phyloP scores from a whole-genome alignment of 2,888 invertebrate species.

The Drosophila villosipedis region DNA sequence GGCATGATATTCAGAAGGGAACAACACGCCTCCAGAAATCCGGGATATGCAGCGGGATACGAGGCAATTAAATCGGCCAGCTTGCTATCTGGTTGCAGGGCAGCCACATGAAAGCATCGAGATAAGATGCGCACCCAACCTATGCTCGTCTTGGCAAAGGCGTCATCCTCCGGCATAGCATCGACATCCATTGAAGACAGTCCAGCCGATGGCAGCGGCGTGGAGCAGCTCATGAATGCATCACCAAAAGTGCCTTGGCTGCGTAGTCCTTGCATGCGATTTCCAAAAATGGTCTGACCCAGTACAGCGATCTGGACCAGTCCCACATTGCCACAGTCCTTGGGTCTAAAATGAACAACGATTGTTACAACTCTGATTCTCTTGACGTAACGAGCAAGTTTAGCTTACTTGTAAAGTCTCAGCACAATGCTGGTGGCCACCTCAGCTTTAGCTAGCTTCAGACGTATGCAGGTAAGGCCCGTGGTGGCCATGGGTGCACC shows the following conservation, averaged over 20 bases:
- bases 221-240: conserved; percentile 50
- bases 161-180: conserved; percentile 81
- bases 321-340: conserved; percentile 95
- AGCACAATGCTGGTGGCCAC: conserved; percentile 94
- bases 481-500: conserved; percentile 94
- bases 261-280: conserved; percentile 67
- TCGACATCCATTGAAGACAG: conserved; percentile 53
- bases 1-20: conserved; percentile 90
- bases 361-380: background rate
- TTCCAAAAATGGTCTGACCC: conserved; percentile 93
- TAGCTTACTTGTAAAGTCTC: conserved; percentile 82
- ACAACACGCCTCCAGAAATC: conserved; percentile 90
- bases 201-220: conserved; percentile 40
- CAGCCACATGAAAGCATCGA: conserved; percentile 89
- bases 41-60: conserved; percentile 88
- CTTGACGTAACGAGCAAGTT: background rate
- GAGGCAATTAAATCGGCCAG: conserved; percentile 86
- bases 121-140: conserved; percentile 94
- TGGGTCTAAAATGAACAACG: conserved; percentile 87
- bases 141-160: conserved; percentile 87
- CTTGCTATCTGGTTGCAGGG: conserved; percentile 81
- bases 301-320: conserved; percentile 93
- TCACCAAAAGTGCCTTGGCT: conserved; percentile 58
- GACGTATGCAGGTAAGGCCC: conserved; percentile 94
- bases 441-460: conserved; percentile 93